These are phyloP conservation scores for Zygogramma bicolorata DNA, from an alignment of 2,888 invertebrate genomes.

Conservation along the genomic window DNA sequence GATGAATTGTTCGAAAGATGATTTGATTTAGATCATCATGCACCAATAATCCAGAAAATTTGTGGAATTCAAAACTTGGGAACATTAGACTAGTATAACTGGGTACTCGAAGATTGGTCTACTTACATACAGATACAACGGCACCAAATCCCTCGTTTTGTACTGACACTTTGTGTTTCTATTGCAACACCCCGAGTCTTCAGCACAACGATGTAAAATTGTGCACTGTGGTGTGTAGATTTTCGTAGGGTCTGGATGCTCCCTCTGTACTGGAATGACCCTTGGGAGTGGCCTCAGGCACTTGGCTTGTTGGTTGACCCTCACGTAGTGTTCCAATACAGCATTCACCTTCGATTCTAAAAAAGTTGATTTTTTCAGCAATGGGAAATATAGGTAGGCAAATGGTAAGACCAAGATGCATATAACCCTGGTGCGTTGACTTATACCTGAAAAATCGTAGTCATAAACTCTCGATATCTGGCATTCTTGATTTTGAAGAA, in stretches of 20 bases:
- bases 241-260: constrained; percentile 78
- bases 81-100: too few species aligned
- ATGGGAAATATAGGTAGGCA: too few species aligned
- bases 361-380: neutral
- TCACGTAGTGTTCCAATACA: constrained; percentile 59
- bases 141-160: constrained; percentile 77
- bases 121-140: constrained; percentile 87
- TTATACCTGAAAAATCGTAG: too few species aligned
- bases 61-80: too few species aligned
- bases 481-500: too few species aligned
- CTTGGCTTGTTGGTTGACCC: constrained; percentile 68
- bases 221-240: constrained; percentile 89
- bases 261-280: constrained; percentile 80
- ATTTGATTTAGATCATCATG: too few species aligned
- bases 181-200: constrained; percentile 89
- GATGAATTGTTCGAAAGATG: too few species aligned
- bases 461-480: too few species aligned
- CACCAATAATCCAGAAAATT: too few species aligned
- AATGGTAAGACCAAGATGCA: too few species aligned
- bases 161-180: constrained; percentile 83
- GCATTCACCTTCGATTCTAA: constrained; percentile 61
- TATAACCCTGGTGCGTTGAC: too few species aligned
- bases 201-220: constrained; percentile 86
- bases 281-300: constrained; percentile 81
- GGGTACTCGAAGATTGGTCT: constrained; percentile 29